These are phyloP conservation scores for Lepus townsendii DNA, from an alignment of 2,797 vertebrate genomes.

Conservation along the genomic window DNA sequence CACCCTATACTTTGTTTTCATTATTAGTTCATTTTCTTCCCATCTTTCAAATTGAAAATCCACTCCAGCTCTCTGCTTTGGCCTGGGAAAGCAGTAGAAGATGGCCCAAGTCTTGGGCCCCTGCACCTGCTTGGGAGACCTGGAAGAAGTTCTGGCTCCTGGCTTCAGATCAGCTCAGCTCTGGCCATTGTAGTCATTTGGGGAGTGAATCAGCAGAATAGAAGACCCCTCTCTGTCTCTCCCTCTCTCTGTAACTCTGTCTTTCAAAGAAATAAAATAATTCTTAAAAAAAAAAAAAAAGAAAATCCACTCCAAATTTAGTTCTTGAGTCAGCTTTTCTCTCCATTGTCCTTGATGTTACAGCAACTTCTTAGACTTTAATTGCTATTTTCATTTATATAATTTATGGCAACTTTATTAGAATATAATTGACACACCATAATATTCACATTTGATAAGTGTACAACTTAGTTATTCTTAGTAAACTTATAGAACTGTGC, in stretches of 20 bases:
- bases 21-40: background rate
- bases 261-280: background rate
- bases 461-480: background rate
- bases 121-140: too few species aligned
- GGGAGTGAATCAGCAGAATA: too few species aligned
- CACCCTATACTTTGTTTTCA: background rate
- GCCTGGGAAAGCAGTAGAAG: too few species aligned
- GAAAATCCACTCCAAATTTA: too few species aligned
- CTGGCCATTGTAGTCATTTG: too few species aligned
- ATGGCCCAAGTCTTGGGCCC: too few species aligned
- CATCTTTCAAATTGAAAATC: background rate
- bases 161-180: too few species aligned
- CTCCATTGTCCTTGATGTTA: too few species aligned
- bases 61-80: background rate
- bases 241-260: too few species aligned
- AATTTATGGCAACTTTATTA: background rate
- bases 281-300: too few species aligned
- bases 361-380: background rate
- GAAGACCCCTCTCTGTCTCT: background rate
- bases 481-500: background rate
- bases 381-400: background rate
- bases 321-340: too few species aligned
- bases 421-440: background rate
- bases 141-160: too few species aligned
- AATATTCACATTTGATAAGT: background rate